Percentiles rank a stretch among this genome's conserved stretches.
Evolutionary conservation across 1,140 invertebrate genomes (phyloP).

Genomic region (Drosophila ambigua): DNA sequence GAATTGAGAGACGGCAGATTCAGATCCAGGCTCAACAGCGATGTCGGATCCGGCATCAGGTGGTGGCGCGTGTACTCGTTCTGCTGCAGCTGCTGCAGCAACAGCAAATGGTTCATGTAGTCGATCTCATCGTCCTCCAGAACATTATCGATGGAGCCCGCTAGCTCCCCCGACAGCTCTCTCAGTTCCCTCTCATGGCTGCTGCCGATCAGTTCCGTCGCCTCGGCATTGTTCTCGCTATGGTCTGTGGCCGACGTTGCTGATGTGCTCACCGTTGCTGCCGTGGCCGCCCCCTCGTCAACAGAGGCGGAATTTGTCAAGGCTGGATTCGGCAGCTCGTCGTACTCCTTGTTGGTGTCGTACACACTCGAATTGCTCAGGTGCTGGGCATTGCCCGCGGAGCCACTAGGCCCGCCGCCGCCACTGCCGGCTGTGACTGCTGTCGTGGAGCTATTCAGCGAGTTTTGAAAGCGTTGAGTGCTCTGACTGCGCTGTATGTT

Average conservation of each 20-base stretch:
- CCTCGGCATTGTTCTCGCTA: slow-evolving; percentile 62
- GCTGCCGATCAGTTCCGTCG: slow-evolving; percentile 31
- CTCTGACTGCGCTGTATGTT: slow-evolving; percentile 83
- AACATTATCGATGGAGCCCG: slow-evolving; percentile 50
- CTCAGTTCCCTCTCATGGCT: slow-evolving; percentile 36
- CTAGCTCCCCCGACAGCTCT: slow-evolving; percentile 46
- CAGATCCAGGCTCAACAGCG: slow-evolving; percentile 58
- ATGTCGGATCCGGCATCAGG: slow-evolving; percentile 65
- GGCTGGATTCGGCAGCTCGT: slow-evolving; percentile 53
- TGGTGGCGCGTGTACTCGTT: slow-evolving; percentile 74
- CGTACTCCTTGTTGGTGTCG: slow-evolving; percentile 80
- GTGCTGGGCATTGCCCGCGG: slow-evolving; percentile 35
- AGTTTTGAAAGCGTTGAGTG: slow-evolving; percentile 80
- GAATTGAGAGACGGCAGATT: slow-evolving; percentile 69
- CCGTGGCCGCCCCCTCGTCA: slow-evolving; percentile 14
- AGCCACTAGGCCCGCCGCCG: slow-evolving; percentile 24
- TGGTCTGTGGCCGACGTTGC: slow-evolving; percentile 42
- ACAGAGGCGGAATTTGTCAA: slow-evolving; percentile 31
- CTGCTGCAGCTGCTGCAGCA: slow-evolving; percentile 77
- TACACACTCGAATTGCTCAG: slow-evolving; percentile 55
- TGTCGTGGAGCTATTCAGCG: slow-evolving; percentile 58
- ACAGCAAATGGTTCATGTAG: slow-evolving; percentile 72
- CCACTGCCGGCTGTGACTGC: slow-evolving; percentile 34
- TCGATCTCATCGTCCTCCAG: slow-evolving; percentile 74
- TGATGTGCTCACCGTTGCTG: neutral